Base-by-base conservation (phyloP, 2,113 vertebrate genomes). In the Ochotona curzoniae region DNA sequence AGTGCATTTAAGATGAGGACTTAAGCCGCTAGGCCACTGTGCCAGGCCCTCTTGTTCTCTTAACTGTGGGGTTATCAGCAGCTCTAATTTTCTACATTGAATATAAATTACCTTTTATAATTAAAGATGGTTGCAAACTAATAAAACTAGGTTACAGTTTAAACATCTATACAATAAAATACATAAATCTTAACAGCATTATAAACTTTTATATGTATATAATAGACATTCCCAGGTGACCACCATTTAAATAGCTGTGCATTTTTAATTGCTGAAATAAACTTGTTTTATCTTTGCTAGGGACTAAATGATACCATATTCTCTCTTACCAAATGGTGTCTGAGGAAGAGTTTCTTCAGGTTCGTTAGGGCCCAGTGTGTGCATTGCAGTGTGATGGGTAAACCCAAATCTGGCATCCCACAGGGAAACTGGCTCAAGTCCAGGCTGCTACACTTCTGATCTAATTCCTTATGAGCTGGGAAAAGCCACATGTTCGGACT, bases 321-420 rank as follows among this genome's bases (percentile, higher is more conserved):
- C 12, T 95, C 71, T 70, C 51, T 87, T 35, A 87, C 18, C 67
- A 93, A 92, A 84, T 61, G 26, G 32, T 57, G 14, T 57, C 54
- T 93, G 28, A 79, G 28, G 38, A 44, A 92, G 83, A 92, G 83
- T 81, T 93, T 90, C 61, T 94, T n/a, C 23, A 35, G 66, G 69
- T 51, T 2, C 76, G 17, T 57, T 57, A 57, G 54, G 54, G 13
- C 14, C 54, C 54, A 57, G 15, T 14, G 14, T 57, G 54, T 15
- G 54, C n/a, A n/a, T 44, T 44, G 38, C n/a, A n/a, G n/a, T 44
- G 38, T 44, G 6, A 44, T 44, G 38, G 38, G 38, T 44, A 44
- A 44, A 44, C 38, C 38, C 38, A 44, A 6, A 6, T 44, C 38
- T 44, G 38, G 38, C 38, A 44, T 44, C 38, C 38, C 38, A 44